phyloP scores from a whole-genome alignment of 2,888 invertebrate species.

The Philopedon plagiatum region DNA sequence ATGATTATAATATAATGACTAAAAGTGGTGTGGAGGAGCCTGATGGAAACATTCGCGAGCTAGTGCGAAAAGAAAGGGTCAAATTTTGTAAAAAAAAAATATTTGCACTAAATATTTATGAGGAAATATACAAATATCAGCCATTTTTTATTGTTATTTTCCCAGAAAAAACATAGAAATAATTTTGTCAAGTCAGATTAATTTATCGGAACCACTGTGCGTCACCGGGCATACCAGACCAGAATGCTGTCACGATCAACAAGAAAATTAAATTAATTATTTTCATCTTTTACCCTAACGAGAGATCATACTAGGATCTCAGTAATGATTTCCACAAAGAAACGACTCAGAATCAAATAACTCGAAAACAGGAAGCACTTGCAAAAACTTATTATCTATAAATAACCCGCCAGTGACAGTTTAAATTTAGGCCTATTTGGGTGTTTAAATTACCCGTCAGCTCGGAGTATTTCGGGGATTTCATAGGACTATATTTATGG shows the following conservation, averaged over 20 bases:
- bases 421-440: constrained; percentile 30
- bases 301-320: neutral
- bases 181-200: no score
- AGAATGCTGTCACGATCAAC: neutral
- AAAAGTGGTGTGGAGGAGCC: no score
- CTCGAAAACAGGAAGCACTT: constrained; percentile 22
- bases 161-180: no score
- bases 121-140: no score
- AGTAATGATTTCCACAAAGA: neutral
- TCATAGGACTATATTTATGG: constrained; percentile 10
- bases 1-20: no score
- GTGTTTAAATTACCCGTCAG: constrained; percentile 18
- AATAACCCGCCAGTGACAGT: constrained; percentile 25
- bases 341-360: constrained; percentile 23
- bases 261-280: neutral
- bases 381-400: constrained; percentile 23
- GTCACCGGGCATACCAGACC: no score
- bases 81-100: no score
- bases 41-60: no score
- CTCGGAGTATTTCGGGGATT: constrained; percentile 14
- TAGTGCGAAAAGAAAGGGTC: no score
- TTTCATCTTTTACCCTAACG: neutral
- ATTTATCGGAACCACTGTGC: no score
- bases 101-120: no score
- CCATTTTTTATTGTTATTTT: no score